These are phyloP conservation scores for Apeltes quadracus DNA, from an alignment of 2,113 vertebrate species.

Conservation along the genomic window DNA sequence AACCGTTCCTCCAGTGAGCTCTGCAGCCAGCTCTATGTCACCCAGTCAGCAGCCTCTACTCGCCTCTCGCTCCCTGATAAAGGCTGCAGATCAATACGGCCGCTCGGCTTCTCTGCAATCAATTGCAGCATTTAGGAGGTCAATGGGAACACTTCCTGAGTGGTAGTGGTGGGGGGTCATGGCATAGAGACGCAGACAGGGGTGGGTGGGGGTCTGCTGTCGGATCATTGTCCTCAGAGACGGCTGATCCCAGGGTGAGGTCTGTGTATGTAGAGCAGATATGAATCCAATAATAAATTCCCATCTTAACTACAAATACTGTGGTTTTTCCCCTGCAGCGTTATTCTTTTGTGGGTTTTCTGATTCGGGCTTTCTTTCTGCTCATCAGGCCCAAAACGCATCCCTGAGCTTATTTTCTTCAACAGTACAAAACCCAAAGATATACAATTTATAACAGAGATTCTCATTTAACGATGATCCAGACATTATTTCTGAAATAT, in stretches of 20 bases:
- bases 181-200: constrained; percentile 55
- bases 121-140: constrained; percentile 77
- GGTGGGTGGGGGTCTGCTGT: constrained; percentile 39
- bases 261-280: background rate
- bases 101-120: constrained; percentile 75
- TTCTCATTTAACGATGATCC: background rate
- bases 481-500: background rate
- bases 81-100: constrained; percentile 75
- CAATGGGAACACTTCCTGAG: constrained; percentile 76
- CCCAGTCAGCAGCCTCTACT: constrained; percentile 39
- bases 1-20: constrained; percentile 38
- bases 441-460: background rate
- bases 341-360: background rate
- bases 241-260: background rate
- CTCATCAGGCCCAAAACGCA: background rate
- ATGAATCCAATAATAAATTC: background rate
- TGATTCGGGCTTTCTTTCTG: background rate
- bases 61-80: constrained; percentile 47
- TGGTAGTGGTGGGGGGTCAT: constrained; percentile 56
- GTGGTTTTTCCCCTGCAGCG: background rate
- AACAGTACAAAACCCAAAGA: background rate
- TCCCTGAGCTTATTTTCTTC: background rate
- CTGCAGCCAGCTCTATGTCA: too few species aligned
- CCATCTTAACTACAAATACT: background rate
- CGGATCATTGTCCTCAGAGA: constrained; percentile 36